Base-by-base conservation (phyloP, 2,888 invertebrate species). In the Chloroclysta siterata region DNA sequence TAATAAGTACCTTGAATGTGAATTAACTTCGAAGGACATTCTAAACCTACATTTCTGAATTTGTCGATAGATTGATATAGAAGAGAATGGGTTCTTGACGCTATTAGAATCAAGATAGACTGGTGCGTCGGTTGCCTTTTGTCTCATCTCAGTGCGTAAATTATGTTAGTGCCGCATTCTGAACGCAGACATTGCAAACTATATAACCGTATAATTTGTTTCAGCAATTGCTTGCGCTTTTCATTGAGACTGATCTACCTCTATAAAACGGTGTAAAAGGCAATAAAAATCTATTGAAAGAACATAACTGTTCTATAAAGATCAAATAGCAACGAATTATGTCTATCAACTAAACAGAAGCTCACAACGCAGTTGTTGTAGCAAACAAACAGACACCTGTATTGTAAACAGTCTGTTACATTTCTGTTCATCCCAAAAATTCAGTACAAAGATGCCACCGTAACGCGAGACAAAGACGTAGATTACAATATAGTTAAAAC, bases 401-500 rank as follows among this genome's bases (percentile, higher is more conserved):
- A 46, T 46, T 17, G 46, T 46, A 17, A 8, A 11, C 46, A 15
- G 11, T 17, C 17, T 46, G 47, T 22, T 17, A n/a, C 50, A 14
- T 51, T 51, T 7, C 13, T 15, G 5, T 3, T 15, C 6, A 15
- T 22, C n/a, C n/a, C 14, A 48, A 17, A 13, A 29, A 51, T 42
- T 41, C 42, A 44, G 28, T 44, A 17, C 5, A 5, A 47, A 41
- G 33, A 56, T 22, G 56, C 17, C n/a, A 17, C 15, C 2, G 41
- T 13, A n/a, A 52, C 22, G 28, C 53, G 36, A 47, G 46, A 33
- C 22, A 11, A 51, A 11, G 41, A 13, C 50, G 50, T 29, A 33
- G 22, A 46, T 46, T 48, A 59, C 48, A 47, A 28, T 22, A 46
- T 5, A 17, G 46, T 41, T 29, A 48, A 17, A 50, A 33, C 14